A percentile compares a stretch with the other conserved stretches of the same genome.
Evolutionary conservation across 2,888 invertebrate genomes (phyloP).

Genomic region (Dicycla oo): DNA sequence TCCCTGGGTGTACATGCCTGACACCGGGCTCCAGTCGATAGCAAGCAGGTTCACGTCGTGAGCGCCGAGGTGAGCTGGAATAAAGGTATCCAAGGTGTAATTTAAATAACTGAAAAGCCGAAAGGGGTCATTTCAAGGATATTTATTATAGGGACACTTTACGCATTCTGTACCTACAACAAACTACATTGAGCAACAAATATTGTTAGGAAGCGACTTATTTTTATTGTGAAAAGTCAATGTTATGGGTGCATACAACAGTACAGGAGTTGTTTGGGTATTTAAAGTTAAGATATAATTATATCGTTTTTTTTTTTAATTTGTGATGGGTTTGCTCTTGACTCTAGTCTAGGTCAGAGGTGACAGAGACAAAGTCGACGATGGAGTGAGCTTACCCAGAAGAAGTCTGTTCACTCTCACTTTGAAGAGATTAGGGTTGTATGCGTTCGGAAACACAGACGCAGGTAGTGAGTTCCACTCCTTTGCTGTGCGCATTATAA

Average conservation of each 20-base stretch:
- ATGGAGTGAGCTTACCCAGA: no score
- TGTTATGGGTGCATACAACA: neutral
- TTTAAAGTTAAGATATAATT: neutral
- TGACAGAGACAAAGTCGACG: no score
- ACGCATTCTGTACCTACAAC: neutral
- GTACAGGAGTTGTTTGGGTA: neutral
- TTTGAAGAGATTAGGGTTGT: no score
- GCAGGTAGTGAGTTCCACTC: no score
- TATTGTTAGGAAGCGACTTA: neutral
- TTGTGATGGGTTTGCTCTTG: no score
- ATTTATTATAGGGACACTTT: neutral
- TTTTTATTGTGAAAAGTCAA: neutral
- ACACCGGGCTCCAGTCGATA: constrained; percentile 83
- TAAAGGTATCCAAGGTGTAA: neutral
- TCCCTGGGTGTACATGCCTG: constrained; percentile 76
- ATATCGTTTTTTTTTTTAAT: no score
- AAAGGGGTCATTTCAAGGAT: no score
- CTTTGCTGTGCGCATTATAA: no score
- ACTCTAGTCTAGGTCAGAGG: no score
- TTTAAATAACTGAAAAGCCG: neutral
- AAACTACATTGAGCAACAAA: neutral
- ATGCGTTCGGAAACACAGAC: no score
- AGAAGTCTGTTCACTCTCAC: no score
- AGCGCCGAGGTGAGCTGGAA: constrained; percentile 77
- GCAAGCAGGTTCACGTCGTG: constrained; percentile 83